phyloP scores from a whole-genome alignment of 2,113 vertebrate genomes.

The Rhadina sibilatrix region DNA sequence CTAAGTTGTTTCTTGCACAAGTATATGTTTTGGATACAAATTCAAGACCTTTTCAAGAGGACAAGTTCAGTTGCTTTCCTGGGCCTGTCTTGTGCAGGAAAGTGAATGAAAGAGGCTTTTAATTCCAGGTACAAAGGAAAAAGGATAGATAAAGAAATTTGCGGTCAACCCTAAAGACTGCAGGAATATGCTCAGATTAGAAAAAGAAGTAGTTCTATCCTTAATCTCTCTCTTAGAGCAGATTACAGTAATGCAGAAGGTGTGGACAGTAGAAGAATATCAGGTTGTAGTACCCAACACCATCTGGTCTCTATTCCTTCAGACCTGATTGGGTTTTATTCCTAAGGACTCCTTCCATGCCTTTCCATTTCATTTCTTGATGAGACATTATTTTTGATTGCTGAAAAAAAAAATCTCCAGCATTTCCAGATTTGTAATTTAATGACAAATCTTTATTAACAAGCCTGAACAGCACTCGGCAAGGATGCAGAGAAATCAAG shows the following conservation, averaged over 20 bases:
- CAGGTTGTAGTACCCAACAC: not conserved
- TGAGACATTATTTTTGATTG: not conserved
- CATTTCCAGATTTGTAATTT: not conserved
- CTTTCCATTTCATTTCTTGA: not conserved
- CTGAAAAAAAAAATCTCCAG: not conserved
- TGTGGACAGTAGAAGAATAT: not conserved
- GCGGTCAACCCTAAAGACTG: not conserved
- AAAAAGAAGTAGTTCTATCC: not conserved
- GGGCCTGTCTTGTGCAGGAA: not conserved
- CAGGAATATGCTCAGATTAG: not conserved
- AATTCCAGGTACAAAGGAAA: not conserved
- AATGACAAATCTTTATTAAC: not conserved
- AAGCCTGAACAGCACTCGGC: not conserved
- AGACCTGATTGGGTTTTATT: not conserved
- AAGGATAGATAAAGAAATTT: not conserved
- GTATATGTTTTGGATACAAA: not conserved
- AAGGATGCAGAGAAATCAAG: not conserved
- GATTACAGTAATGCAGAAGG: not conserved
- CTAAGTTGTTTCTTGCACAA: not conserved
- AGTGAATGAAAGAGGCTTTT: not conserved
- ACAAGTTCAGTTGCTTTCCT: not conserved
- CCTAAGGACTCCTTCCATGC: not conserved
- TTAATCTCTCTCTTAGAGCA: not conserved
- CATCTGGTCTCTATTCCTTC: not conserved
- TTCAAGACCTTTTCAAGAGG: not conserved